Percentiles rank a stretch among this genome's conserved stretches.
phyloP scores from a whole-genome alignment of 2,113 vertebrate species.

The Larimichthys crocea region DNA sequence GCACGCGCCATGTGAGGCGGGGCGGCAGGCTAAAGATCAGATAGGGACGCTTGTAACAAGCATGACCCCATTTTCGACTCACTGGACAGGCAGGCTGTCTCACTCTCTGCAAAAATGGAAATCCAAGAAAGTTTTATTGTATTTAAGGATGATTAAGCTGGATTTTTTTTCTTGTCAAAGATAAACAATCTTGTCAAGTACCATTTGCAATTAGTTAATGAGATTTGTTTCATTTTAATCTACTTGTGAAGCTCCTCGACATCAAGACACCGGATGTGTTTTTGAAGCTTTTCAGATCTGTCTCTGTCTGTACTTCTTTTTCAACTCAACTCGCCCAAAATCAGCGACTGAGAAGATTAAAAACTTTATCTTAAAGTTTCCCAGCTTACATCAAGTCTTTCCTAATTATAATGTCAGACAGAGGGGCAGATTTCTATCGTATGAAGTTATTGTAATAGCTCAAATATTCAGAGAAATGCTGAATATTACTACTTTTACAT shows the following conservation, averaged over 20 bases:
- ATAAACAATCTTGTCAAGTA: background rate
- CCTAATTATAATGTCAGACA: background rate
- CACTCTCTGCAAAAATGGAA: background rate
- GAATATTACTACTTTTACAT: background rate
- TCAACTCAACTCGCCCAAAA: background rate
- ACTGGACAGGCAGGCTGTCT: background rate
- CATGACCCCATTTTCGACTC: conserved; percentile 20
- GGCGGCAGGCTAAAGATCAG: conserved; percentile 31
- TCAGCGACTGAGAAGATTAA: background rate
- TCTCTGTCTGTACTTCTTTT: background rate
- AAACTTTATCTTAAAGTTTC: background rate
- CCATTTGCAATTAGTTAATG: conserved; percentile 7
- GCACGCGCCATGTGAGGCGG: background rate
- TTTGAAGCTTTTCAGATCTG: background rate
- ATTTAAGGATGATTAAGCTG: conserved; percentile 2
- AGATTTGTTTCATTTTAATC: conserved; percentile 13
- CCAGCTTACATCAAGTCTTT: background rate
- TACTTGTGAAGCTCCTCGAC: background rate
- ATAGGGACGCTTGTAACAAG: background rate
- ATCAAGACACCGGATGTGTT: background rate
- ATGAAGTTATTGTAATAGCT: background rate
- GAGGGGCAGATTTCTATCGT: background rate
- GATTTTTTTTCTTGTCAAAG: background rate
- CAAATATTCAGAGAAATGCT: background rate
- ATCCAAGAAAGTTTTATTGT: background rate